These are phyloP conservation scores for Halcyon chelicuti DNA, from an alignment of 2,797 vertebrate genomes.

Conservation along the genomic window DNA sequence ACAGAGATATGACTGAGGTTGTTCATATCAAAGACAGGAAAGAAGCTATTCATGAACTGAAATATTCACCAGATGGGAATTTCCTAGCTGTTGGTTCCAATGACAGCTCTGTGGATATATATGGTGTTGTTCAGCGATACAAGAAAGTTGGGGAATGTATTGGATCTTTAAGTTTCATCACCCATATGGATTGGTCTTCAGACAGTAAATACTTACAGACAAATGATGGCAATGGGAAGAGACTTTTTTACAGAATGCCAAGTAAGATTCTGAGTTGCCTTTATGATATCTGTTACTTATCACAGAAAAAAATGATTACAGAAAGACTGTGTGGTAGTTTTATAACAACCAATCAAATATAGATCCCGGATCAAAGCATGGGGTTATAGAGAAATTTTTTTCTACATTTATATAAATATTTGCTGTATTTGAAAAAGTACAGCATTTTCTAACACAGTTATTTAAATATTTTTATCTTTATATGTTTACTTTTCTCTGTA, in stretches of 20 bases:
- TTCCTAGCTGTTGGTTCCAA: slow-evolving; percentile 97
- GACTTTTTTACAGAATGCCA: slow-evolving; percentile 96
- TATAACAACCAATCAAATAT: background rate
- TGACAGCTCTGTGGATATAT: slow-evolving; percentile 94
- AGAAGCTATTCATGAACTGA: slow-evolving; percentile 97
- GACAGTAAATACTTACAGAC: slow-evolving; percentile 97
- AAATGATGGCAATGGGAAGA: slow-evolving; percentile 93
- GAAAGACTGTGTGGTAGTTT: background rate
- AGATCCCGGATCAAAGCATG: background rate
- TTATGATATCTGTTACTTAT: background rate
- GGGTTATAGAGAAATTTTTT: background rate
- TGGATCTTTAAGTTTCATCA: slow-evolving; percentile 93
- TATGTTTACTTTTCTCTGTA: background rate
- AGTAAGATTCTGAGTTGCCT: slow-evolving; percentile 79
- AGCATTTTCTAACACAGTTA: background rate
- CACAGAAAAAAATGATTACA: background rate
- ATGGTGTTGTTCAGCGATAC: slow-evolving; percentile 95
- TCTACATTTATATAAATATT: background rate
- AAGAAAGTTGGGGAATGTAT: slow-evolving; percentile 97
- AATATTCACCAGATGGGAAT: slow-evolving; percentile 95
- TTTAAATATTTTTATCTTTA: background rate
- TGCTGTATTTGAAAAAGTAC: background rate
- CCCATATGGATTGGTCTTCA: slow-evolving; percentile 97
- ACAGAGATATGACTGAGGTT: slow-evolving; percentile 99
- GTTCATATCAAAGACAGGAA: slow-evolving; percentile 99